phyloP scores from a whole-genome alignment of 2,888 invertebrate genomes.

The Drosophila yooni region DNA sequence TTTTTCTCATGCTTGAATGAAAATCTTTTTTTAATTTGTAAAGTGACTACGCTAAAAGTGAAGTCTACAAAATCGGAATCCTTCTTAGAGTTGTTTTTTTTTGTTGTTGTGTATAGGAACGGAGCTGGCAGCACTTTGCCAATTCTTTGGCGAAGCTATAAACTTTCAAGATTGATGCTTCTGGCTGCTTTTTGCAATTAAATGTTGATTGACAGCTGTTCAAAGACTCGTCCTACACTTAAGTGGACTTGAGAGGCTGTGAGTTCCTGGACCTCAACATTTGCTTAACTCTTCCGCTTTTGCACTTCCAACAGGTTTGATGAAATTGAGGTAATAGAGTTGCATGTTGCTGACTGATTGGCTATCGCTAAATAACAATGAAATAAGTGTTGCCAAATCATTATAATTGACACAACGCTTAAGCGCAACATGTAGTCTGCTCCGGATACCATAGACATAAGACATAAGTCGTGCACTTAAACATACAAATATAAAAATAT shows the following conservation, averaged over 20 bases:
- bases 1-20: background rate
- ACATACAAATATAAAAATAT: background rate
- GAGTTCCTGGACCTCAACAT: conserved; percentile 37
- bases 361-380: conserved; percentile 17
- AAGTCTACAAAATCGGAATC: background rate
- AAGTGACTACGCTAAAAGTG: background rate
- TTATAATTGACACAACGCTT: conserved; percentile 70
- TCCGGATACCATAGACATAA: conserved; percentile 42
- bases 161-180: conserved; percentile 4
- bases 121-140: background rate
- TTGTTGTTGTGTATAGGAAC: background rate
- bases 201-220: conserved; percentile 63
- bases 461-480: conserved; percentile 4
- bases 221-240: conserved; percentile 18
- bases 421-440: conserved; percentile 54
- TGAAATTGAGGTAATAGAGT: conserved; percentile 48
- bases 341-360: conserved; percentile 65
- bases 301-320: conserved; percentile 34
- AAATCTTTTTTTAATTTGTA: background rate
- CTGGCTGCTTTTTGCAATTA: conserved; percentile 8
- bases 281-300: conserved; percentile 32
- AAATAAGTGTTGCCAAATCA: conserved; percentile 41
- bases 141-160: background rate
- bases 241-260: conserved; percentile 23
- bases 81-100: background rate